Conservation (phyloP, 2,888 invertebrate species). For the Orthosia cruda region DNA sequence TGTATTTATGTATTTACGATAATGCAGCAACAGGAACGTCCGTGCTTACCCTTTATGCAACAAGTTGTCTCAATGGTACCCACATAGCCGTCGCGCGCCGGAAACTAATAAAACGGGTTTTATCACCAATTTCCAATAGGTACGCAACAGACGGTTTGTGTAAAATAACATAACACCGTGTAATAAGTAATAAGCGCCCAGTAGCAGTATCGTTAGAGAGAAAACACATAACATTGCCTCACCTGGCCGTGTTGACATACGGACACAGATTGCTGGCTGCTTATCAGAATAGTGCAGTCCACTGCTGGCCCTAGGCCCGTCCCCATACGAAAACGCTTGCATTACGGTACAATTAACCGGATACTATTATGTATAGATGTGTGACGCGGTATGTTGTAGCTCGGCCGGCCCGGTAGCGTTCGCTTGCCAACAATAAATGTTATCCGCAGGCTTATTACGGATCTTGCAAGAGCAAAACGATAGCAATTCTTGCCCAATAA, state of each 20-base stretch:
- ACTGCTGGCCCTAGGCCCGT: neutral
- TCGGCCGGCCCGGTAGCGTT: neutral
- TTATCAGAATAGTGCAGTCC: constrained; percentile 5
- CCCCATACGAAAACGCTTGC: neutral
- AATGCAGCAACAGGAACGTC: neutral
- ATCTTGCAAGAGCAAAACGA: no score
- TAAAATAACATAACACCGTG: constrained; percentile 18
- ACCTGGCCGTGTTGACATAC: constrained; percentile 30
- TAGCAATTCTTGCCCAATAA: no score
- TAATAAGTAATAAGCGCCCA: constrained; percentile 4
- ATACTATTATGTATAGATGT: neutral
- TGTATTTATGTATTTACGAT: no score
- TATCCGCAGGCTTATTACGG: neutral
- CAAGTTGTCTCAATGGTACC: neutral
- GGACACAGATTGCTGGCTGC: constrained; percentile 1
- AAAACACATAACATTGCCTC: constrained; percentile 21
- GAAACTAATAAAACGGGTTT: neutral
- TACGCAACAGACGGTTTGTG: constrained; percentile 6
- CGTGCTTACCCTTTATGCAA: neutral
- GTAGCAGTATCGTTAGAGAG: constrained; percentile 6
- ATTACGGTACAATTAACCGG: neutral
- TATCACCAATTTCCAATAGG: neutral
- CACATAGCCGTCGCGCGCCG: neutral
- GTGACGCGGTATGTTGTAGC: neutral
- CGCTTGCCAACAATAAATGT: neutral